Conservation (phyloP, 2,888 invertebrate species). For the Lycophotia porphyrea region DNA sequence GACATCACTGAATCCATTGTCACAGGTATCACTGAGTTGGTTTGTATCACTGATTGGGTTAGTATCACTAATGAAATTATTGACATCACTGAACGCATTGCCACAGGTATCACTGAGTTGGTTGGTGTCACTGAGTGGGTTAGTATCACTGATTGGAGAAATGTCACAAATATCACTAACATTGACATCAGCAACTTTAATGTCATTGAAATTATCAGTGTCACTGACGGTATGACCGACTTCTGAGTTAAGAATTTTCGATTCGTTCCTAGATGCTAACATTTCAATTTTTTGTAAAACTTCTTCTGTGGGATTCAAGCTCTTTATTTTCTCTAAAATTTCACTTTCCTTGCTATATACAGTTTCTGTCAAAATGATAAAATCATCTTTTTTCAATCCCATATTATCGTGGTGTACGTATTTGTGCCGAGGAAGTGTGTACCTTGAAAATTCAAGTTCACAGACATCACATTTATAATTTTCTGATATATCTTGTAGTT, state of each 20-base stretch:
- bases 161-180: slow-evolving; percentile 1
- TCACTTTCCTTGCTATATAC: neutral
- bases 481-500: neutral
- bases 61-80: too few relatives aligned
- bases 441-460: slow-evolving; percentile 38
- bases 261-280: neutral
- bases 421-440: slow-evolving; percentile 44
- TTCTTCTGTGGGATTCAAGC: neutral
- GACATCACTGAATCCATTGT: neutral
- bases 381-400: slow-evolving; percentile 33
- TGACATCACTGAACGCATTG: too few relatives aligned
- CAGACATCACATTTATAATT: slow-evolving; percentile 46
- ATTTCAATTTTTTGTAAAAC: neutral
- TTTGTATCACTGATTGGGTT: neutral
- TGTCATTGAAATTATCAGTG: neutral
- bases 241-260: neutral
- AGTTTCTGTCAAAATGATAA: slow-evolving; percentile 14
- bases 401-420: slow-evolving; percentile 55
- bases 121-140: slow-evolving; percentile 1
- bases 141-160: neutral
- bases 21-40: neutral
- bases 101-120: neutral
- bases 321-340: neutral
- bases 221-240: neutral
- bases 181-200: neutral